Conservation (phyloP, 2,888 invertebrate species). For the Melinopterus prodromus region DNA sequence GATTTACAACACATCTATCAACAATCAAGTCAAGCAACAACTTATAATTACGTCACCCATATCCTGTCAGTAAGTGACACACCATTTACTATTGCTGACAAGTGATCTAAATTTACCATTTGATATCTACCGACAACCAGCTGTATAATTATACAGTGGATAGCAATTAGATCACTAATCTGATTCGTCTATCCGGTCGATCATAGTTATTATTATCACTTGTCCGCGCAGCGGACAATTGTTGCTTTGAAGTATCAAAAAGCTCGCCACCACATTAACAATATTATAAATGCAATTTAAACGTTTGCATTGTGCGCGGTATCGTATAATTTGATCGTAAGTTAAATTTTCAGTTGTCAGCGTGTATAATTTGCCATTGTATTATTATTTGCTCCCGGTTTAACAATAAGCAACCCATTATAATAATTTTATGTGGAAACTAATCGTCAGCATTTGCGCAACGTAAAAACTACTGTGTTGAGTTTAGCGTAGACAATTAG, state of each 20-base stretch:
- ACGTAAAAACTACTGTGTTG: neutral
- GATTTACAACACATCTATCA: neutral
- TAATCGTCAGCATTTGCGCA: neutral
- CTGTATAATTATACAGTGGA: neutral
- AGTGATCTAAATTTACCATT: neutral
- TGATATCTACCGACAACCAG: neutral
- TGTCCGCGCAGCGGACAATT: neutral
- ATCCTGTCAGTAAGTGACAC: neutral
- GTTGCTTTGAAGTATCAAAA: neutral
- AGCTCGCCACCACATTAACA: neutral
- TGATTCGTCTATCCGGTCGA: neutral
- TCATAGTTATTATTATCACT: neutral
- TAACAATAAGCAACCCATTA: neutral
- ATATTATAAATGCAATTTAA: neutral
- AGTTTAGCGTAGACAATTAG: neutral
- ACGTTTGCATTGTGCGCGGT: neutral
- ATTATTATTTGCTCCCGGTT: neutral
- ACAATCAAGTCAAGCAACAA: neutral
- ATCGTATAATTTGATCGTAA: slow-evolving; percentile 4
- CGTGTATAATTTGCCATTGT: neutral
- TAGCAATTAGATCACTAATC: neutral
- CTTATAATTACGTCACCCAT: neutral
- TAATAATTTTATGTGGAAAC: neutral
- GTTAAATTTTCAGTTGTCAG: neutral
- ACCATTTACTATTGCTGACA: neutral